These are phyloP conservation scores for Drosophila pseudoobscura DNA, from an alignment of 1,140 invertebrate genomes.

Conservation along the genomic window DNA sequence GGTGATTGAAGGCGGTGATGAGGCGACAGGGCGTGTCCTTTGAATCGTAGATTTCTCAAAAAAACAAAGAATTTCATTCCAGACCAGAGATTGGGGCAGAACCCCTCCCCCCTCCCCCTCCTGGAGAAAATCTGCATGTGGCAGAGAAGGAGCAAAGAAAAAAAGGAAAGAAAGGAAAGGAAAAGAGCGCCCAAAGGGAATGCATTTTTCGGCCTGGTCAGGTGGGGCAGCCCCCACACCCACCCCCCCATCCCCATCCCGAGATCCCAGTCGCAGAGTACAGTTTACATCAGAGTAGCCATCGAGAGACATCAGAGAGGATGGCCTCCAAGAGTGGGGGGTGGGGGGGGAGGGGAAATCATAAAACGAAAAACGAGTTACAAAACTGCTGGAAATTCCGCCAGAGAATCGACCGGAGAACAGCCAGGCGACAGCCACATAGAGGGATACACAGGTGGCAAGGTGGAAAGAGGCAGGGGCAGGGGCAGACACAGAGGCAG, in stretches of 20 bases:
- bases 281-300: constrained; percentile 40
- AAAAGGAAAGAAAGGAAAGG: constrained; percentile 3
- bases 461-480: not conserved
- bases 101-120: not conserved
- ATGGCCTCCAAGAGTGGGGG: too few species aligned
- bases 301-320: constrained; percentile 31
- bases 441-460: constrained; percentile 5
- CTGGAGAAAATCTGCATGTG: constrained; percentile 51
- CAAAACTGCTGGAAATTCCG: constrained; percentile 73
- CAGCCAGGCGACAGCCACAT: not conserved
- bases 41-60: too few species aligned
- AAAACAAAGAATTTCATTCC: too few species aligned
- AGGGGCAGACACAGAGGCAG: too few species aligned
- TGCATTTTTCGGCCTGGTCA: constrained; percentile 37
- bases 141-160: constrained; percentile 26
- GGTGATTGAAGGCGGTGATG: too few species aligned
- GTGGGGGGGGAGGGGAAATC: constrained; percentile 24
- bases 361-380: constrained; percentile 80
- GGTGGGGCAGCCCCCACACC: constrained; percentile 16
- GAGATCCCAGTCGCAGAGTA: constrained; percentile 8
- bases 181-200: constrained; percentile 5
- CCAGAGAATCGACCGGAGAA: constrained; percentile 34
- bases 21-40: too few species aligned
- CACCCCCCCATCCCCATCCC: not conserved
- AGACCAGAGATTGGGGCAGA: too few species aligned